phyloP scores from a whole-genome alignment of 2,888 invertebrate genomes.

The Hirtodrosophila trivittata region DNA sequence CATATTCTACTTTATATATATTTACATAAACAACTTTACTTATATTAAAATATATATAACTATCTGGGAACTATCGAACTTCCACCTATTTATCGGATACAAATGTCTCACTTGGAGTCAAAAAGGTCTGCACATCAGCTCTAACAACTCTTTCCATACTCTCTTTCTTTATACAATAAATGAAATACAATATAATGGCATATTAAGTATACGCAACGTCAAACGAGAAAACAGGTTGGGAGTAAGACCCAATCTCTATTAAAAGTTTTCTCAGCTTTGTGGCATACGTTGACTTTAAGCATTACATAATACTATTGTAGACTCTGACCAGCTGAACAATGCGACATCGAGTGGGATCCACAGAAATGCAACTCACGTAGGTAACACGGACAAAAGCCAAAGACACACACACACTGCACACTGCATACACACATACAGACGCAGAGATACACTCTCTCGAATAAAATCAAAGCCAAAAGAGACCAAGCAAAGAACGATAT shows the following conservation, averaged over 20 bases:
- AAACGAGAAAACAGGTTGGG: not conserved
- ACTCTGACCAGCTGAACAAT: conserved; percentile 31
- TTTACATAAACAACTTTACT: no score
- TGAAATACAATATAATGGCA: no score
- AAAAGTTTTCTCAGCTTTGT: conserved; percentile 4
- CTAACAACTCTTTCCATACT: no score
- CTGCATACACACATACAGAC: conserved; percentile 18
- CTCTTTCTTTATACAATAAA: no score
- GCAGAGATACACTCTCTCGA: conserved; percentile 12
- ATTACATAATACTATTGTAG: conserved; percentile 32
- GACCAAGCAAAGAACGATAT: conserved; percentile 47
- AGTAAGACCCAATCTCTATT: no score
- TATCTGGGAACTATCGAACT: no score
- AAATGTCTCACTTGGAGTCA: no score
- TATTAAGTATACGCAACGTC: conserved; percentile 1
- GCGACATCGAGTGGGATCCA: conserved; percentile 13
- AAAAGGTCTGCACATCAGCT: no score
- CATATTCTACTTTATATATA: no score
- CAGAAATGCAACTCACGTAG: conserved; percentile 50
- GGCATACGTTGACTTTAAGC: conserved; percentile 16
- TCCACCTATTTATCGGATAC: no score
- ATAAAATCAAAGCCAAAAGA: conserved; percentile 32
- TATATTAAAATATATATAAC: no score
- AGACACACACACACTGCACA: conserved; percentile 14
- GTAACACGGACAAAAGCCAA: conserved; percentile 16